These are phyloP conservation scores for rabbit (Oryctolagus cuniculus) DNA, from an alignment of 2,113 vertebrate genomes.

Conservation along the genomic window DNA sequence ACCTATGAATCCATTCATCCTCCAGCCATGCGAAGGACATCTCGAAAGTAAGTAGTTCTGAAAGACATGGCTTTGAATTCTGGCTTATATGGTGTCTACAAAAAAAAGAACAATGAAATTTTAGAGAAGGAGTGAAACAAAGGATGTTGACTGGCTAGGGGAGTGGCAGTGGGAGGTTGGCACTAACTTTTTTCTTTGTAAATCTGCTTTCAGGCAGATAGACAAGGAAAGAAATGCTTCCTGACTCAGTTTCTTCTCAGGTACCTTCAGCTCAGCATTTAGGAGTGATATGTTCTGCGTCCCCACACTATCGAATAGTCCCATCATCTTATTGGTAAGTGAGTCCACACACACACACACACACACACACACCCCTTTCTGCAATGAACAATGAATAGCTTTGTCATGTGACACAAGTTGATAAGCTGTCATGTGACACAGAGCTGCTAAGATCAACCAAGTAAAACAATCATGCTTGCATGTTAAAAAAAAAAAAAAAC, in stretches of 20 bases:
- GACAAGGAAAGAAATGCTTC: too few relatives aligned
- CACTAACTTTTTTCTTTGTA: background rate
- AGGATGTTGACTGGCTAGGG: background rate
- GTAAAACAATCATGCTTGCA: background rate
- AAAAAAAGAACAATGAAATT: background rate
- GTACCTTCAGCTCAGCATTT: background rate
- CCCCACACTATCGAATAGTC: background rate
- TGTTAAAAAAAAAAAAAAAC: background rate
- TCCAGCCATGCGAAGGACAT: too few relatives aligned
- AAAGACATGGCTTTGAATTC: background rate
- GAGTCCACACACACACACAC: background rate
- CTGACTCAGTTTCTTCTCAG: background rate
- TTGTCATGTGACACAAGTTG: background rate
- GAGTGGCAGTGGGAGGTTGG: background rate
- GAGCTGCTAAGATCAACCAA: background rate
- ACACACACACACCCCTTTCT: too few relatives aligned
- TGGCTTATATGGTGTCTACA: background rate
- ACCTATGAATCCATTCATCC: too few relatives aligned
- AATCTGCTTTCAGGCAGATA: background rate
- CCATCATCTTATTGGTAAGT: background rate
- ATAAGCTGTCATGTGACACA: background rate
- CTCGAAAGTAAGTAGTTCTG: background rate
- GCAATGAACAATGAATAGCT: background rate
- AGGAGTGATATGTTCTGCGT: rapidly evolving
- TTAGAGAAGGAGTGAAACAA: background rate